Conservation (phyloP, 2,113 vertebrate species). For the Bos javanicus region DNA sequence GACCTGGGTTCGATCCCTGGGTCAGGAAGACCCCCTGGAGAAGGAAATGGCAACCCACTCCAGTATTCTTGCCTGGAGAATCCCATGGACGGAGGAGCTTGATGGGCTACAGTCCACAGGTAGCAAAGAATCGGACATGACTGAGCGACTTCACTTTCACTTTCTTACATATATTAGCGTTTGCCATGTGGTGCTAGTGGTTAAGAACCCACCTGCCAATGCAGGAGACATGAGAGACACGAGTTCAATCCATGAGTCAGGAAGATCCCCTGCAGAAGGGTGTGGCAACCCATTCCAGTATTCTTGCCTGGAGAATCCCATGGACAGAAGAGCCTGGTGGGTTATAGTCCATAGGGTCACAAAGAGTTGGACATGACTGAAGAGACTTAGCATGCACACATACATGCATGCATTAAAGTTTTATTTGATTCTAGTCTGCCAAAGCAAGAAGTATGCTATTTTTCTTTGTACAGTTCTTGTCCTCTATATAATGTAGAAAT, state of each 20-base stretch:
- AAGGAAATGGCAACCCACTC: too few species aligned
- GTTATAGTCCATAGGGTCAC: not conserved
- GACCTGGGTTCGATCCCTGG: too few species aligned
- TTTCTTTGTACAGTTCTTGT: not conserved
- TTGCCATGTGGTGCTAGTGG: rapidly evolving
- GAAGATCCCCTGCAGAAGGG: not conserved
- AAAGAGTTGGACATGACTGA: not conserved
- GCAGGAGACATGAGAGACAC: not conserved
- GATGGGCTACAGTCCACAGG: too few species aligned
- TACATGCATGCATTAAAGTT: not conserved
- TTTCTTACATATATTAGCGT: not conserved
- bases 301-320: not conserved
- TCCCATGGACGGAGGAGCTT: too few species aligned
- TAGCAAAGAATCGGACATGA: too few species aligned
- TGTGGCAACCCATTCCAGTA: not conserved
- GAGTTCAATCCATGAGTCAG: not conserved
- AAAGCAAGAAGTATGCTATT: not conserved
- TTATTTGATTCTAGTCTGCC: not conserved
- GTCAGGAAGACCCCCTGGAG: too few species aligned
- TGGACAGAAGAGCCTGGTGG: not conserved
- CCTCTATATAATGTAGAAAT: not conserved
- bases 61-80: too few species aligned
- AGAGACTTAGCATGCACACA: not conserved
- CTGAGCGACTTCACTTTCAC: too few species aligned
- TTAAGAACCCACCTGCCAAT: not conserved